Evolutionary conservation across 2,888 invertebrate genomes (phyloP), one percentile per base, ranked within the genome.

Genomic region (Abrostola triplasia): DNA sequence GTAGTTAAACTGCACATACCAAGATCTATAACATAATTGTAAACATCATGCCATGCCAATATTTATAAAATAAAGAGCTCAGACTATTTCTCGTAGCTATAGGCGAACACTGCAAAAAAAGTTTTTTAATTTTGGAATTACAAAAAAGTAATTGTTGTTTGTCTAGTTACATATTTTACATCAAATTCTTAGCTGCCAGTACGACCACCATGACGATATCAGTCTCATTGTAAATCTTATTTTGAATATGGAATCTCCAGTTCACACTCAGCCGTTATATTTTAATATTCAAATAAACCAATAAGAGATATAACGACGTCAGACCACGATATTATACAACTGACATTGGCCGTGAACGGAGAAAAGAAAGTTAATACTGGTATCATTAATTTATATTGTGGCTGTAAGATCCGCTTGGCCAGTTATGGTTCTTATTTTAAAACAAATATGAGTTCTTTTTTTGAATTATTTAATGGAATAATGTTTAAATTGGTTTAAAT

Each of bases 271-370:
- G 35, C 10, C 10, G 41, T 50, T 24, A 40, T 24, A 51, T 49
- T 60, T 24, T 41, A 44, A 51, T 62, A 74, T 55, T 69, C 40
- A 49, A 58, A 70, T 62, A 49, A 24, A 69, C 40, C 47, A 48
- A 58, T 67, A 51, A 41, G 12, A 36, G 41, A 37, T 49, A 48
- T 55, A 70, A 59, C 7, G 36, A 56, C 51, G 64, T 62, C 56
- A 7, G 58, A 57, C 49, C 55, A 55, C 13, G 48, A 62, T 67
- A 62, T 70, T 67, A 79, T 79, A 51, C 37, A 73, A 61, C 36
- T 68, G 71, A 66, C 70, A 77, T 72, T 71, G 72, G 56, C 57
- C 62, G 44, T 73, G 71, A 76, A 62, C 54, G 56, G 24, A 47
- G 49, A 65, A 73, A 65, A 71, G 76, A 73, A 73, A 76, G 76